These are phyloP conservation scores for Drosophila simulans DNA, from an alignment of 1,140 invertebrate genomes.

Conservation along the genomic window DNA sequence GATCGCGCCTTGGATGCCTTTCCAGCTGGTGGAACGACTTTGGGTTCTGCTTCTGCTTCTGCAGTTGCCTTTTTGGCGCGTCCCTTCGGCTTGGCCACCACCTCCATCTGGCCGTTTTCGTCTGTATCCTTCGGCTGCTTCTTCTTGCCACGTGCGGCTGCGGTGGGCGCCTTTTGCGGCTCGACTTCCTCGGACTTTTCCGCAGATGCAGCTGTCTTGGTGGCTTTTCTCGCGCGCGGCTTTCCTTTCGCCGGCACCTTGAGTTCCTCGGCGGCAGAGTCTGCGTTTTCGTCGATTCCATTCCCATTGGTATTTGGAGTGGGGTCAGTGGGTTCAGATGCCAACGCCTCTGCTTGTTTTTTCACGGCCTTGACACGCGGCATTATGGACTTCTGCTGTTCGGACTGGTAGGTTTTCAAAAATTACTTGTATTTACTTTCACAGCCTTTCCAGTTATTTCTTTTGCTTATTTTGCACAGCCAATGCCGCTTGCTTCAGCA, in stretches of 20 bases:
- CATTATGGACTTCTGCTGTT: slow-evolving; percentile 26
- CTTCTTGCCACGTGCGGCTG: slow-evolving; percentile 50
- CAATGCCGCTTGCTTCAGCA: slow-evolving; percentile 9
- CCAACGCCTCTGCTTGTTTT: slow-evolving; percentile 32
- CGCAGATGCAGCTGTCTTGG: slow-evolving; percentile 7
- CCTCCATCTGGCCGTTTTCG: slow-evolving; percentile 5
- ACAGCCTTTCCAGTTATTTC: not conserved
- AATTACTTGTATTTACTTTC: slow-evolving; percentile 2
- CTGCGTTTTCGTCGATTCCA: slow-evolving; percentile 5
- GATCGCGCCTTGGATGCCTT: slow-evolving; percentile 19
- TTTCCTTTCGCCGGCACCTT: slow-evolving; percentile 43
- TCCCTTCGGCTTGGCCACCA: slow-evolving; percentile 43
- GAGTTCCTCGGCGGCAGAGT: not conserved
- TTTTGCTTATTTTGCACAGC: not conserved
- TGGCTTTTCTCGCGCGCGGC: slow-evolving; percentile 41
- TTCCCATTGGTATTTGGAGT: slow-evolving; percentile 51
- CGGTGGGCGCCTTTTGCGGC: slow-evolving; percentile 9
- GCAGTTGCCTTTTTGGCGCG: slow-evolving; percentile 48
- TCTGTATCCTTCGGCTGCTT: slow-evolving; percentile 16
- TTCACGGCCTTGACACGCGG: slow-evolving; percentile 54
- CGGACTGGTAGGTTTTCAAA: not conserved
- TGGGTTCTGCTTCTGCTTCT: slow-evolving; percentile 25
- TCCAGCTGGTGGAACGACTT: slow-evolving; percentile 19
- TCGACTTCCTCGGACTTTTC: slow-evolving; percentile 13
- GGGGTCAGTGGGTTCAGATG: slow-evolving; percentile 9